phyloP scores from a whole-genome alignment of 2,888 invertebrate genomes.

The Actias luna region DNA sequence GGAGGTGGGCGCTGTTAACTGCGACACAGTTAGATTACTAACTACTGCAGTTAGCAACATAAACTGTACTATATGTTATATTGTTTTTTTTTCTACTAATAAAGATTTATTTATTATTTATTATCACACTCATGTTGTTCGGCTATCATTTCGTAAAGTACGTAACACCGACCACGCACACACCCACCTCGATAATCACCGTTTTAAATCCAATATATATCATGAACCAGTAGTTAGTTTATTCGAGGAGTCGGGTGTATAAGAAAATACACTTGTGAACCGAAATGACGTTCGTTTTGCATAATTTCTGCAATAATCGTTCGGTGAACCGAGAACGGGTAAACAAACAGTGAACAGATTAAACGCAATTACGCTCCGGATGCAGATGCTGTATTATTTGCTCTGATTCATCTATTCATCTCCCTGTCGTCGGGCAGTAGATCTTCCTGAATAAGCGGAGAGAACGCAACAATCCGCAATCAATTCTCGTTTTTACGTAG shows the following conservation, averaged over 20 bases:
- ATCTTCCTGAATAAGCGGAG: neutral
- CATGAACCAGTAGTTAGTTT: constrained; percentile 4
- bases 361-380: constrained; percentile 8
- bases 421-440: constrained; percentile 3
- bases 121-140: neutral
- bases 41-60: too few species aligned
- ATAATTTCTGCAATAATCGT: constrained; percentile 17
- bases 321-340: constrained; percentile 11
- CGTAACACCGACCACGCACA: neutral
- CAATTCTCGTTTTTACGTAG: neutral
- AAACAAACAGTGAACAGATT: constrained; percentile 13
- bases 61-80: too few species aligned
- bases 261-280: neutral
- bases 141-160: neutral
- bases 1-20: too few species aligned
- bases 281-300: constrained; percentile 11
- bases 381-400: neutral
- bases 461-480: constrained; percentile 1
- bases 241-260: neutral
- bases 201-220: constrained; percentile 2
- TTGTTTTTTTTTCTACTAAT: too few species aligned
- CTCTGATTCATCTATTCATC: constrained; percentile 4
- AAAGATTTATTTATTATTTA: too few species aligned
- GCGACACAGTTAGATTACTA: too few species aligned
- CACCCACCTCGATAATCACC: neutral